phyloP scores from a whole-genome alignment of 1,140 invertebrate genomes.

The Aphelenchoides besseyi region DNA sequence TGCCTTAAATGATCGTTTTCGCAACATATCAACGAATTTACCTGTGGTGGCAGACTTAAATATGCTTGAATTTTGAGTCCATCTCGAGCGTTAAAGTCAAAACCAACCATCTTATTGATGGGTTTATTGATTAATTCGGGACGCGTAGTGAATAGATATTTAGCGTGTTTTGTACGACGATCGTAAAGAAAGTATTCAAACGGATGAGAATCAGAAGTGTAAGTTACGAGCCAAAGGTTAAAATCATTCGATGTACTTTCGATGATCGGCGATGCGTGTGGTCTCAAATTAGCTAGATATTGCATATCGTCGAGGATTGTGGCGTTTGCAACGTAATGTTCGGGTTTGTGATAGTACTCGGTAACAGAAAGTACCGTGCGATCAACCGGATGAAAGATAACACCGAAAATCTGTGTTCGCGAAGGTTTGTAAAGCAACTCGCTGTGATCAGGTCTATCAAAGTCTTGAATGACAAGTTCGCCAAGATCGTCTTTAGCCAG shows the following conservation, averaged over 20 bases:
- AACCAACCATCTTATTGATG: conserved; percentile 56
- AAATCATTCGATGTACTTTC: conserved; percentile 53
- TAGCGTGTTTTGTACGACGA: conserved; percentile 50
- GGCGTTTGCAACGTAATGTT: conserved; percentile 58
- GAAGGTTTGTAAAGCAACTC: conserved; percentile 57
- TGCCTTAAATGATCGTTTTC: conserved; percentile 23
- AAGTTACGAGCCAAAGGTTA: conserved; percentile 60
- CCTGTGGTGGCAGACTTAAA: conserved; percentile 55
- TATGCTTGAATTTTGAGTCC: conserved; percentile 57
- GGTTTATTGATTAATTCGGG: conserved; percentile 45
- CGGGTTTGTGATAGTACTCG: conserved; percentile 60
- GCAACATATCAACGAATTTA: not conserved
- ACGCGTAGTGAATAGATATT: conserved; percentile 52
- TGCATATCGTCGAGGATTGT: conserved; percentile 60
- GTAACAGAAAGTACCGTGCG: conserved; percentile 58
- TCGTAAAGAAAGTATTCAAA: conserved; percentile 56
- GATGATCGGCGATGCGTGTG: conserved; percentile 49
- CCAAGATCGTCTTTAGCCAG: conserved; percentile 59
- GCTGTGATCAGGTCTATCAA: conserved; percentile 53
- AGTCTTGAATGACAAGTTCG: conserved; percentile 54
- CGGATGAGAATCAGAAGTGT: conserved; percentile 58
- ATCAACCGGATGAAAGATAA: conserved; percentile 56
- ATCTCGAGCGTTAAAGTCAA: conserved; percentile 59
- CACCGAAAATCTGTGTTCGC: conserved; percentile 54
- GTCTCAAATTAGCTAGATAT: conserved; percentile 60